Evolutionary conservation across 2,888 invertebrate genomes (phyloP).

Genomic region (Hoplodrina blanda): DNA sequence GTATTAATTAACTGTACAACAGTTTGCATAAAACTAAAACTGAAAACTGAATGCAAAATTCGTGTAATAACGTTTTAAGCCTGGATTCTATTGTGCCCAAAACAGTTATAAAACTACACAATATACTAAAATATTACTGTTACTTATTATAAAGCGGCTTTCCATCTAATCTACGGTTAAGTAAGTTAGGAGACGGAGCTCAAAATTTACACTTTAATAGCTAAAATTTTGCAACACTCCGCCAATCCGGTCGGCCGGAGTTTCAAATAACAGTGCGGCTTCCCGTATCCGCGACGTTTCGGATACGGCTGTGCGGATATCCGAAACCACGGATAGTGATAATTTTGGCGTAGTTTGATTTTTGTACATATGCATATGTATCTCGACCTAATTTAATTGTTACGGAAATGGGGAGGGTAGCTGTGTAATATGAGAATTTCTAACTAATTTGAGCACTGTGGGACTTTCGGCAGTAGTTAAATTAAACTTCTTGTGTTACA

Average conservation of each 20-base stretch:
- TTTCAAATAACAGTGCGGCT: constrained; percentile 50
- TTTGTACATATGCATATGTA: constrained; percentile 31
- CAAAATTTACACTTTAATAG: constrained; percentile 65
- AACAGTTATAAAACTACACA: constrained; percentile 57
- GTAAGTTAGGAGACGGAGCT: constrained; percentile 53
- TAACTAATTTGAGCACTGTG: constrained; percentile 34
- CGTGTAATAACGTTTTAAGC: constrained; percentile 30
- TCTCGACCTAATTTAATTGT: constrained; percentile 26
- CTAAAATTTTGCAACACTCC: constrained; percentile 56
- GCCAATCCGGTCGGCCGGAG: constrained; percentile 47
- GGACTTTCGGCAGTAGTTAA: constrained; percentile 25
- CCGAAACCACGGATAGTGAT: constrained; percentile 42
- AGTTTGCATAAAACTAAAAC: constrained; percentile 35
- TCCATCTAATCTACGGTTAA: constrained; percentile 54
- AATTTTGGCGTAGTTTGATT: constrained; percentile 37
- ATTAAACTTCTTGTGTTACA: constrained; percentile 19
- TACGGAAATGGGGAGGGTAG: constrained; percentile 8
- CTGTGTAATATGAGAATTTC: constrained; percentile 19
- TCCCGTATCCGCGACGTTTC: constrained; percentile 53
- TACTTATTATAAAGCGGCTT: constrained; percentile 42
- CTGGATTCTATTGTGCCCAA: constrained; percentile 18
- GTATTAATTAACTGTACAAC: constrained; percentile 47
- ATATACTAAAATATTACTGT: constrained; percentile 54
- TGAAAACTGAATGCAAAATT: constrained; percentile 39
- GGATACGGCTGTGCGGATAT: constrained; percentile 58